phyloP scores from a whole-genome alignment of 1,140 invertebrate species.

The Drosophila pseudoobscura region DNA sequence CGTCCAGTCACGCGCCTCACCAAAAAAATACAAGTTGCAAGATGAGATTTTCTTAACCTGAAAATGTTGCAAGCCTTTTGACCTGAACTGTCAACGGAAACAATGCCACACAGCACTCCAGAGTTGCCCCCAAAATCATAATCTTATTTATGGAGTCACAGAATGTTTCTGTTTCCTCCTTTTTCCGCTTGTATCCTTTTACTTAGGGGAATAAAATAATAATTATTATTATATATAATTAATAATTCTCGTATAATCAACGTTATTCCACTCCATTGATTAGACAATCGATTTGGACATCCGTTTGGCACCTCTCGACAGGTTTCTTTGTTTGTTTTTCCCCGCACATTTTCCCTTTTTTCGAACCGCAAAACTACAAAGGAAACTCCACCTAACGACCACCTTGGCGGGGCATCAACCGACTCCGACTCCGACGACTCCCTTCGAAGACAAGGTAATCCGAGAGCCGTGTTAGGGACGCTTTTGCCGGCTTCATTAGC shows the following conservation, averaged over 20 bases:
- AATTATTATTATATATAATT: no score
- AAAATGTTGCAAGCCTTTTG: conserved; percentile 35
- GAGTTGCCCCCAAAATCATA: conserved; percentile 18
- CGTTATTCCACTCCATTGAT: conserved; percentile 38
- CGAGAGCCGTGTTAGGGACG: conserved; percentile 55
- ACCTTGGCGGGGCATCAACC: conserved; percentile 18
- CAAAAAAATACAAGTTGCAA: neutral
- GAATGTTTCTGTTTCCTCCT: no score
- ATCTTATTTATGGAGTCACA: conserved; percentile 21
- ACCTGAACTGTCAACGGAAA: conserved; percentile 46
- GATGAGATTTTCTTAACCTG: conserved; percentile 34
- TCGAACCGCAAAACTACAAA: conserved; percentile 38
- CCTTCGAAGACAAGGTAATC: conserved; percentile 25
- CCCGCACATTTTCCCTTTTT: neutral
- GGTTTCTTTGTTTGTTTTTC: conserved; percentile 24
- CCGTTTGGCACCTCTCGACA: conserved; percentile 45
- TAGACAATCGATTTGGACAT: conserved; percentile 45
- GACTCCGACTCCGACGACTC: no score
- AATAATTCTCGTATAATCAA: conserved; percentile 7
- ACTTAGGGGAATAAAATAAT: no score
- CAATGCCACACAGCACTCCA: conserved; percentile 27
- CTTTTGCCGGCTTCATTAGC: conserved; percentile 58
- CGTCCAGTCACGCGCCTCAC: conserved; percentile 50
- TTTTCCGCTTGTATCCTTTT: no score
- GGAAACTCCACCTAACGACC: conserved; percentile 21